These are phyloP conservation scores for Philotrypesis tridentata DNA, from an alignment of 1,140 invertebrate genomes.

Conservation along the genomic window DNA sequence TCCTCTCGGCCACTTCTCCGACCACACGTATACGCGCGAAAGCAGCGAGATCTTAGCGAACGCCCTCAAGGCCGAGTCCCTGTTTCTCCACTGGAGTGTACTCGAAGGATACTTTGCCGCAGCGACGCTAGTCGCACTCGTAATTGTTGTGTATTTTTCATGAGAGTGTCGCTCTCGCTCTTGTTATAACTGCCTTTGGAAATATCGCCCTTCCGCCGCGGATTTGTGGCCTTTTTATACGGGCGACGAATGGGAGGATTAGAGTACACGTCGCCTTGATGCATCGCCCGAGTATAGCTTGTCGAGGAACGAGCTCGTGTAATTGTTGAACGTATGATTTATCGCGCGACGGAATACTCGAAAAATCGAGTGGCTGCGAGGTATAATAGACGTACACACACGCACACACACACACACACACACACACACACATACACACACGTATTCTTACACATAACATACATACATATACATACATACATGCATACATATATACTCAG, in stretches of 20 bases:
- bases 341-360: background rate
- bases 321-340: background rate
- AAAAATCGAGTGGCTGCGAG: no score
- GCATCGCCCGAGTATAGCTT: background rate
- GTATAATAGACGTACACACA: no score
- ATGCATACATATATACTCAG: background rate
- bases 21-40: background rate
- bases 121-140: background rate
- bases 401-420: no score
- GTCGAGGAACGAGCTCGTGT: background rate
- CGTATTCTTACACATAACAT: no score
- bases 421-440: no score
- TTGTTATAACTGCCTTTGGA: background rate
- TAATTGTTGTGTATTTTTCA: slow-evolving; percentile 42
- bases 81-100: background rate
- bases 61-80: slow-evolving; percentile 11
- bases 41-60: background rate
- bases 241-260: background rate
- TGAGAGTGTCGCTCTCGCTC: background rate
- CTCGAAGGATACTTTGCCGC: slow-evolving; percentile 16
- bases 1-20: background rate
- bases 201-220: background rate
- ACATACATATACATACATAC: no score
- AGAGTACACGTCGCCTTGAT: background rate
- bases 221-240: slow-evolving; percentile 32